Percentiles rank a stretch among this genome's conserved stretches.
Evolutionary conservation across 2,797 vertebrate species (phyloP).

Genomic region (Scleropages formosus): DNA sequence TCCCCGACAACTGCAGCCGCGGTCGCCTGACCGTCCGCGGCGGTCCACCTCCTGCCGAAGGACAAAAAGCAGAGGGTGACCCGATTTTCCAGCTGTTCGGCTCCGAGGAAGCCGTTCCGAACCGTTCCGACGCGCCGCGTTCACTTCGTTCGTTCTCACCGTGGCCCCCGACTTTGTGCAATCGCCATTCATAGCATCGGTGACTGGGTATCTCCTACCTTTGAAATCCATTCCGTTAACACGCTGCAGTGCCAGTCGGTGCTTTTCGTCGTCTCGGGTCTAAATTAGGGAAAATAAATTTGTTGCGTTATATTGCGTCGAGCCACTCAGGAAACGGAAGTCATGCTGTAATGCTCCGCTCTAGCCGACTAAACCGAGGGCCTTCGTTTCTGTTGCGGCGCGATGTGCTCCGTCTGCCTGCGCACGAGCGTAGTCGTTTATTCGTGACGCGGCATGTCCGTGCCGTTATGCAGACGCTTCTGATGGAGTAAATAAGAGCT

Average conservation of each 20-base stretch:
- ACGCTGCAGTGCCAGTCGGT: background rate
- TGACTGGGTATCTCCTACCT: background rate
- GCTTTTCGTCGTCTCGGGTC: background rate
- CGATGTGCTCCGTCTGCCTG: background rate
- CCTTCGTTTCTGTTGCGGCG: background rate
- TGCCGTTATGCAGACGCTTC: no score
- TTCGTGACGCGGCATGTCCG: no score
- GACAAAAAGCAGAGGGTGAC: slow-evolving; percentile 9
- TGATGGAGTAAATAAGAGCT: no score
- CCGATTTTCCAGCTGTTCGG: background rate
- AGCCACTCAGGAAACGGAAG: background rate
- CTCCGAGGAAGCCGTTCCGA: background rate
- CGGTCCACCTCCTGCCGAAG: slow-evolving; percentile 9
- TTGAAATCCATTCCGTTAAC: background rate
- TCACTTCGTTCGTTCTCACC: slow-evolving; percentile 7
- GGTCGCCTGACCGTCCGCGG: background rate
- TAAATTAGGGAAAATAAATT: background rate
- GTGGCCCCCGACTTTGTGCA: slow-evolving; percentile 1
- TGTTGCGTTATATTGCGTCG: background rate
- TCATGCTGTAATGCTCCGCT: background rate
- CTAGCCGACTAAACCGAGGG: background rate
- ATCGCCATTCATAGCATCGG: slow-evolving; percentile 3
- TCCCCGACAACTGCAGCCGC: background rate
- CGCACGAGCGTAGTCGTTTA: background rate
- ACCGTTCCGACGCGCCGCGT: slow-evolving; percentile 3